phyloP scores from a whole-genome alignment of 2,113 vertebrate species.

The Tursiops truncatus region DNA sequence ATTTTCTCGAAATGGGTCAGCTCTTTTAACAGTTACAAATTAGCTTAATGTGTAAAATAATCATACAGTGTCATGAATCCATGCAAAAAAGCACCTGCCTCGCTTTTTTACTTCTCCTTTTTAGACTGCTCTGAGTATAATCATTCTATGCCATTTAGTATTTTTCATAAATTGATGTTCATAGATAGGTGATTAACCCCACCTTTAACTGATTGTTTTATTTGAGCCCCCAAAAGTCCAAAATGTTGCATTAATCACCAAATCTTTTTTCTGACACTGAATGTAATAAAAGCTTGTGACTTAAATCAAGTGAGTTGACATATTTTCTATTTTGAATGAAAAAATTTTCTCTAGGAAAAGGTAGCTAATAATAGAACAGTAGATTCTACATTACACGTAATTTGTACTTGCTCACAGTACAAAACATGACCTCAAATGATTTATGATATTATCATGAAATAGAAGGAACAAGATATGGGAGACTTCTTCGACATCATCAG shows the following conservation, averaged over 20 bases:
- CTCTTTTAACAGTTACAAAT: slow-evolving; percentile 46
- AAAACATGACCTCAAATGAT: background rate
- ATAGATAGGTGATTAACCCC: background rate
- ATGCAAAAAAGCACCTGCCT: background rate
- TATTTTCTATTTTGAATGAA: background rate
- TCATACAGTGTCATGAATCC: slow-evolving; percentile 10
- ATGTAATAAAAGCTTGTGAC: background rate
- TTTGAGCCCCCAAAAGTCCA: background rate
- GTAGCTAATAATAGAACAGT: background rate
- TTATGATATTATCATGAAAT: background rate
- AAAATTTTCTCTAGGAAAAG: slow-evolving; percentile 26
- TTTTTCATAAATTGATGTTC: background rate
- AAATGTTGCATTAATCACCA: slow-evolving; percentile 6
- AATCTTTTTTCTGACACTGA: background rate
- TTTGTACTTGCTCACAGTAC: background rate
- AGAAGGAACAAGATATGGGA: background rate
- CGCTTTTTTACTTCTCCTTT: background rate
- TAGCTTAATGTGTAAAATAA: slow-evolving; percentile 48
- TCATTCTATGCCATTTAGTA: background rate
- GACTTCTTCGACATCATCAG: background rate
- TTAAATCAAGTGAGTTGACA: background rate
- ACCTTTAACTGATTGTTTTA: slow-evolving; percentile 17
- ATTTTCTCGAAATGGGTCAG: slow-evolving; percentile 46
- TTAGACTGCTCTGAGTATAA: background rate
- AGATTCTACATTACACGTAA: background rate